Conservation (phyloP, 2,888 invertebrate genomes). For the Ferrisia virgata region DNA sequence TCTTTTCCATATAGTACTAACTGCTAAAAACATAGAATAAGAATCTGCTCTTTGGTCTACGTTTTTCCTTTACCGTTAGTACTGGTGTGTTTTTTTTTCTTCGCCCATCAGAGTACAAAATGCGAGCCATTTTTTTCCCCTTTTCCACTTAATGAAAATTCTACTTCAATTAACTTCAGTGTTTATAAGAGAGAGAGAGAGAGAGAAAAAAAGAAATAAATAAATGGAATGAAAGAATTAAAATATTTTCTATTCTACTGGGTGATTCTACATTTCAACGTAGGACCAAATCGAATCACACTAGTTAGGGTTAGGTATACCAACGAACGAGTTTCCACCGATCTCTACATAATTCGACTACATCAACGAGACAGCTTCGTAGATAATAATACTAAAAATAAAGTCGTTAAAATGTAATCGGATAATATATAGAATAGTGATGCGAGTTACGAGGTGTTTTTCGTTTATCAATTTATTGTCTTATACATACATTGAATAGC, state of each 20-base stretch:
- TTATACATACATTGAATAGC: background rate
- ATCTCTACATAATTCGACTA: background rate
- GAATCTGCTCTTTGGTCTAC: background rate
- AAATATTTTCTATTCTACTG: background rate
- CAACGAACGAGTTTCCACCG: background rate
- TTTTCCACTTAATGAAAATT: background rate
- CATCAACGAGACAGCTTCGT: background rate
- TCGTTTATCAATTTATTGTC: constrained; percentile 1
- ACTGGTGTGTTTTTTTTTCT: background rate
- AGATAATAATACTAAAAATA: background rate
- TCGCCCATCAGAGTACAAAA: background rate
- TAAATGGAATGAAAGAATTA: too few relatives aligned
- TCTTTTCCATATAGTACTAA: background rate
- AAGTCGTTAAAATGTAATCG: constrained; percentile 14
- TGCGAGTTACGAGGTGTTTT: background rate
- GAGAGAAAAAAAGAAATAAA: too few relatives aligned
- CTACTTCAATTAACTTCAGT: background rate
- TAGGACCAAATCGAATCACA: background rate
- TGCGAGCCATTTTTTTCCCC: background rate
- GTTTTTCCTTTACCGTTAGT: background rate
- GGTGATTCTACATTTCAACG: background rate
- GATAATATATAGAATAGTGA: background rate
- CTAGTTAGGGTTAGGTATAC: too few relatives aligned
- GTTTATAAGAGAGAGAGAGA: background rate
- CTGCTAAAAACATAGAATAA: background rate